Evolutionary conservation across 2,113 vertebrate genomes (phyloP).

Genomic region (Tachysurus fulvidraco): DNA sequence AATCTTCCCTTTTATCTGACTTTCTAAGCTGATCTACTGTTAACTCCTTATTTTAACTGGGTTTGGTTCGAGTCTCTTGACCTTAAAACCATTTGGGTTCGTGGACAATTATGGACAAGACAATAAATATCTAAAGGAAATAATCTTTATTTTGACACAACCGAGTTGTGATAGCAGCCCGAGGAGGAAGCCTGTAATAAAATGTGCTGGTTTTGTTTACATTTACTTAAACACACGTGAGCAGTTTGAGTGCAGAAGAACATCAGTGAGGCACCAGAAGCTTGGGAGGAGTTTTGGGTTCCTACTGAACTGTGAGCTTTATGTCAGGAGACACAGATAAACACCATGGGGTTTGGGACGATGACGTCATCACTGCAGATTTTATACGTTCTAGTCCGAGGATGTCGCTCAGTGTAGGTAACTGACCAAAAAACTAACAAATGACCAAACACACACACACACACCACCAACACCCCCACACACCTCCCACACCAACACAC

Average conservation of each 20-base stretch:
- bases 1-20: neutral
- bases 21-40: neutral
- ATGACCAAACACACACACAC: too few relatives aligned
- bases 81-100: neutral
- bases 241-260: neutral
- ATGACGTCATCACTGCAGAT: neutral
- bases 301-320: neutral
- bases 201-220: neutral
- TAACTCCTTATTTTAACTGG: neutral
- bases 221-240: neutral
- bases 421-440: too few relatives aligned
- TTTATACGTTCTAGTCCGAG: neutral
- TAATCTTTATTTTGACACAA: too few relatives aligned
- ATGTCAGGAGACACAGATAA: neutral
- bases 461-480: too few relatives aligned
- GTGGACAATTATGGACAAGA: too few relatives aligned
- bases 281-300: neutral
- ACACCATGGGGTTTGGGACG: neutral
- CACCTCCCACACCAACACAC: too few relatives aligned
- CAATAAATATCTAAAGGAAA: neutral
- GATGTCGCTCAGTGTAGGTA: too few relatives aligned
- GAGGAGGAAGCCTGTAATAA: neutral
- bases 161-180: too few relatives aligned
- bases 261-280: neutral
- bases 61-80: neutral